Evolutionary conservation across 2,113 vertebrate genomes (phyloP), one percentile per base, ranked within the genome.

Genomic region (Protomyctophum bolini): DNA sequence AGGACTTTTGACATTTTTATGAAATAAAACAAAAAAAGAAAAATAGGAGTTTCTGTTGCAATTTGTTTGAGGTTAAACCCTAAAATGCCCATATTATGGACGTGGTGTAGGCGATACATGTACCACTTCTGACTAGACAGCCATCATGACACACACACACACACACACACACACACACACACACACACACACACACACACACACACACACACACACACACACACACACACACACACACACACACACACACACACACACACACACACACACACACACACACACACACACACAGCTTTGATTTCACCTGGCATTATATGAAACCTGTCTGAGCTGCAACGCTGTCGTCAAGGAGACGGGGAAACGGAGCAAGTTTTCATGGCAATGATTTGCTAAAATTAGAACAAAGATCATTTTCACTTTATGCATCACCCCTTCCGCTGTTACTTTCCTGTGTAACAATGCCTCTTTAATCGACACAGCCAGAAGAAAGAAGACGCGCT

Each of bases 341-440:
- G 68, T 54, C 66, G 71, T 66, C 47, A 66, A 60, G 62, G 63
- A 66, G 29, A 73, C 29, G 12, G 47, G 21, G 9, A 29, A 14
- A 10, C 1, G 33, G n/a, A 59, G 10, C n/a, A 41, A 72, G 0
- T 8, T 58, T 51, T 29, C 15, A 9, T 58, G 45, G 15, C 29
- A 15, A 62, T 62, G 51, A 56, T 63, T 69, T 45, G 12, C 29
- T 60, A 33, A 66, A 52, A 56, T n/a, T 33, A 1, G 21, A 6
- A 15, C n/a, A 10, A 6, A 55, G 41, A 9, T 21, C 4, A 28
- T 9, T 28, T 51, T 64, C 63, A 8, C 9, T 51, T 64, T 11
- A 10, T 28, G 7, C 11, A 11, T 52, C 45, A 41, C 33, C 33
- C 33, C 7, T 51, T 29, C 11, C 10, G 29, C 15, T 28, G 33